A percentile compares a stretch with the other conserved stretches of the same genome.
phyloP scores from a whole-genome alignment of 2,113 vertebrate genomes.

The Himantopus leucocephalus region DNA sequence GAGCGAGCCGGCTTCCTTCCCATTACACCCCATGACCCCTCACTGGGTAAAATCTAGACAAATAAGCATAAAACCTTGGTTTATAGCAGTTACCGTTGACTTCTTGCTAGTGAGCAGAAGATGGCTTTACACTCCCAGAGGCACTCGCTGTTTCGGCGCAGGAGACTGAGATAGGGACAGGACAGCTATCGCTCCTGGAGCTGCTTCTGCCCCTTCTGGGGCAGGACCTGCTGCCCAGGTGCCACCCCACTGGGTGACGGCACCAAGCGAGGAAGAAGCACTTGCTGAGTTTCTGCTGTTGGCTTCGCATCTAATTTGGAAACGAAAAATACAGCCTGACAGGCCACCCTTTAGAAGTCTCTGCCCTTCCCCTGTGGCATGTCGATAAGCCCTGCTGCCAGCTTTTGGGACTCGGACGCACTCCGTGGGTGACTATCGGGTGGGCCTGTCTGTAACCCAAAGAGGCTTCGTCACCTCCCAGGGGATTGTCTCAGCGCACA shows the following conservation, averaged over 20 bases:
- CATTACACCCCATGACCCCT: background rate
- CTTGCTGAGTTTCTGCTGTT: background rate
- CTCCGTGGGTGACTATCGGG: fast-evolving
- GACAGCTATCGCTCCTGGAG: background rate
- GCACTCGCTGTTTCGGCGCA: fast-evolving
- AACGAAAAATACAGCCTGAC: background rate
- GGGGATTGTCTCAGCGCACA: background rate
- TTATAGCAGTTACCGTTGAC: background rate
- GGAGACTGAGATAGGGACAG: background rate
- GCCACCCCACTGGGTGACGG: background rate
- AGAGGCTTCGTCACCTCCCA: background rate
- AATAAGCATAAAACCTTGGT: background rate
- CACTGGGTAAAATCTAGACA: background rate
- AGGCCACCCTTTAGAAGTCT: background rate
- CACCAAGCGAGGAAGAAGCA: background rate
- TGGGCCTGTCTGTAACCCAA: background rate
- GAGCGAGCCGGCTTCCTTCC: fast-evolving
- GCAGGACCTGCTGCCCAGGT: background rate
- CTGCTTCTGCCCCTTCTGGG: background rate
- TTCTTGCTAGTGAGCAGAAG: background rate
- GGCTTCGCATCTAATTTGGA: fast-evolving
- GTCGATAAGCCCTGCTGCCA: background rate
- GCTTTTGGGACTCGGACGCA: background rate
- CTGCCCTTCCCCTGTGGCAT: background rate
- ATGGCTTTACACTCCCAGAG: fast-evolving